Percentiles rank a stretch among this genome's conserved stretches.
phyloP scores from a whole-genome alignment of 2,888 invertebrate species.

The Halocaridina rubra region DNA sequence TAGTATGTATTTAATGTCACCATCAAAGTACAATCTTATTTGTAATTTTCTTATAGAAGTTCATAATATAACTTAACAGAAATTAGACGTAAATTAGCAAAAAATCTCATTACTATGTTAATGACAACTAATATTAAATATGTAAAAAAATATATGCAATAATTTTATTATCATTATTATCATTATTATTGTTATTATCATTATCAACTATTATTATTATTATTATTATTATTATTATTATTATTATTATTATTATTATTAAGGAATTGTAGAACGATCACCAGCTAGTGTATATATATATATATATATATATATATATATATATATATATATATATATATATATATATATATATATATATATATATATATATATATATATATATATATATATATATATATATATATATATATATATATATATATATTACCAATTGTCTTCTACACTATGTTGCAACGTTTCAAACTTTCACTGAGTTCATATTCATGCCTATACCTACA shows the following conservation, averaged over 20 bases:
- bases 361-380: neutral
- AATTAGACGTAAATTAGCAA: too few species aligned
- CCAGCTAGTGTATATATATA: too few species aligned
- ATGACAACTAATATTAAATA: neutral
- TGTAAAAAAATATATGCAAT: neutral
- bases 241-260: neutral
- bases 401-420: too few species aligned
- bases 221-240: slow-evolving; percentile 9
- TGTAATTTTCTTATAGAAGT: neutral
- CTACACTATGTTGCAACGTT: too few species aligned
- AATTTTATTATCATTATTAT: neutral
- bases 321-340: slow-evolving; percentile 13
- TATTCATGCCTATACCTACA: too few species aligned
- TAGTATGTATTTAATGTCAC: neutral
- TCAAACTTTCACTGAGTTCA: too few species aligned
- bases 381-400: neutral
- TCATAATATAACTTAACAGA: too few species aligned
- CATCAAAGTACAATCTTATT: neutral
- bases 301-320: neutral
- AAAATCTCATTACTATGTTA: neutral
- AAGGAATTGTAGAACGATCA: too few species aligned
- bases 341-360: neutral
- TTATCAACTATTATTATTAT: neutral
- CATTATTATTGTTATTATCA: neutral
- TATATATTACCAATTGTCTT: neutral